phyloP scores from a whole-genome alignment of 2,113 vertebrate species.

The Pachyramphus minor region DNA sequence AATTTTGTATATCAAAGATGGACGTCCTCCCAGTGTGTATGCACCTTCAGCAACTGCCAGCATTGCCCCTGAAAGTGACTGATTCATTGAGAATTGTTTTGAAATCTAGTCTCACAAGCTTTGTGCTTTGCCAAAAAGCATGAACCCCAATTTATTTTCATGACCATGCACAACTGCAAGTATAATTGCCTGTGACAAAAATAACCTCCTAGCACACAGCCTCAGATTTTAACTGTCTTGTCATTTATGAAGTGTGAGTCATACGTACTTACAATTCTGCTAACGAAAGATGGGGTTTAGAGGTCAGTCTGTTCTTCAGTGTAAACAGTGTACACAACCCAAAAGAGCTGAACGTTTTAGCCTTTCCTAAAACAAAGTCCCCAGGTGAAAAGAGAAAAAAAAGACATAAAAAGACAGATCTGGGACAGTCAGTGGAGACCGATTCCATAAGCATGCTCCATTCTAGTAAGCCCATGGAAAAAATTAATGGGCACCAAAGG shows the following conservation, averaged over 20 bases:
- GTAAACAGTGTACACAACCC: neutral
- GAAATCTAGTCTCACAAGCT: neutral
- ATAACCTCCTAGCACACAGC: neutral
- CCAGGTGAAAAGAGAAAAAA: neutral
- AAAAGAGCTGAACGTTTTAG: neutral
- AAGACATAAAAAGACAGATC: neutral
- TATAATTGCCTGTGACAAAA: neutral
- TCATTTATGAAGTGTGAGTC: neutral
- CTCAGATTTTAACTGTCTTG: neutral
- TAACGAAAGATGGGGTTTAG: neutral
- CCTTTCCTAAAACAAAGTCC: neutral
- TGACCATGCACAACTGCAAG: neutral
- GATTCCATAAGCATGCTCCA: neutral
- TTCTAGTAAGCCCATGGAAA: neutral
- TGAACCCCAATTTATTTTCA: neutral
- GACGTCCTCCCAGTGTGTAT: accelerated
- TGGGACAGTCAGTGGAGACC: neutral
- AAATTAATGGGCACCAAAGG: neutral
- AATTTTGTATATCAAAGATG: neutral
- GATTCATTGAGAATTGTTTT: neutral
- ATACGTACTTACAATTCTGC: neutral
- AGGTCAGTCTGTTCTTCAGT: neutral
- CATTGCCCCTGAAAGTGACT: neutral
- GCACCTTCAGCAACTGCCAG: accelerated
- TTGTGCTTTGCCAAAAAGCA: neutral